Conservation (phyloP, 2,113 vertebrate genomes). For the Eptesicus fuscus region DNA sequence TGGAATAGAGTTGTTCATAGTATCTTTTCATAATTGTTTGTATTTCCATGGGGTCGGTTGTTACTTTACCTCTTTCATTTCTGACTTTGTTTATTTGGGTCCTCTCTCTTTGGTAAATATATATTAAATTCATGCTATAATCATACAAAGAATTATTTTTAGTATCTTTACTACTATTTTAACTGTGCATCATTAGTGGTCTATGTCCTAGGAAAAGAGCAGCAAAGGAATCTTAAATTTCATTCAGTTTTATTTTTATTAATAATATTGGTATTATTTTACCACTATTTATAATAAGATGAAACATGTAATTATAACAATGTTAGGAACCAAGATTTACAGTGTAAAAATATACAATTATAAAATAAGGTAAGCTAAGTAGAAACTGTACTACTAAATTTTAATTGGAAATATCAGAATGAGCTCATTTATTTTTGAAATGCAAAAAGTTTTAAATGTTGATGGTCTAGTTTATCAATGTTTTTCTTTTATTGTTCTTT, state of each 20-base stretch:
- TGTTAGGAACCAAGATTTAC: not conserved
- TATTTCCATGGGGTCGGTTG: too few species aligned
- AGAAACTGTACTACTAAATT: not conserved
- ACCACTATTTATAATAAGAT: not conserved
- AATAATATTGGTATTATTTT: not conserved
- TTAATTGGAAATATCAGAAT: not conserved
- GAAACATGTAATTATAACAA: not conserved
- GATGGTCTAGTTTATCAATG: not conserved
- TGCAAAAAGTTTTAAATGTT: not conserved
- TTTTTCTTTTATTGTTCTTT: not conserved
- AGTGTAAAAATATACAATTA: not conserved
- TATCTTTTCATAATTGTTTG: too few species aligned
- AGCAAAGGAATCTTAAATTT: not conserved
- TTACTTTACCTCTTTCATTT: too few species aligned
- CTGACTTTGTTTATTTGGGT: too few species aligned
- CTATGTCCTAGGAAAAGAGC: not conserved
- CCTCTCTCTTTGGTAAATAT: not conserved
- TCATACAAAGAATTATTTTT: not conserved
- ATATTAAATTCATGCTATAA: not conserved
- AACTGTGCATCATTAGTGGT: not conserved
- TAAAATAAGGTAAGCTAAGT: not conserved
- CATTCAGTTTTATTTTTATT: not conserved
- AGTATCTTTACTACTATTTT: not conserved
- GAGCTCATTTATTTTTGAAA: constrained; percentile 14
- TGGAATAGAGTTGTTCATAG: too few species aligned